Percentiles rank a stretch among this genome's conserved stretches.
phyloP scores from a whole-genome alignment of 2,797 vertebrate genomes.

The Ciconia nigra region DNA sequence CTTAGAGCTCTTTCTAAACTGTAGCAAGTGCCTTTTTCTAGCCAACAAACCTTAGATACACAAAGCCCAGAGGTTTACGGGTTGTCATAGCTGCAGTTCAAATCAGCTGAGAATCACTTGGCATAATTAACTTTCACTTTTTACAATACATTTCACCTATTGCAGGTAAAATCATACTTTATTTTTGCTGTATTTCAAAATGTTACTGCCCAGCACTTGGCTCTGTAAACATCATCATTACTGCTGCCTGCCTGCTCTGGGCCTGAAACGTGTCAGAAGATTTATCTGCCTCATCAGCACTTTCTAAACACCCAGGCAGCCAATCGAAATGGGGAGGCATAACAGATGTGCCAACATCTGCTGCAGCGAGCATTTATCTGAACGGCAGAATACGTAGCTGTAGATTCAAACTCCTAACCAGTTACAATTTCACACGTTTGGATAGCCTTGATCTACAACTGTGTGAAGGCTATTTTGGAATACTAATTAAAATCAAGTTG shows the following conservation, averaged over 20 bases:
- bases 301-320: slow-evolving; percentile 54
- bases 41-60: not conserved
- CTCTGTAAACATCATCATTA: slow-evolving; percentile 11
- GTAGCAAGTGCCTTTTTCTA: not conserved
- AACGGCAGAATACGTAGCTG: not conserved
- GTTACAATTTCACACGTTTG: not conserved
- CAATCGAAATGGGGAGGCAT: slow-evolving; percentile 30
- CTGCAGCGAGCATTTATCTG: slow-evolving; percentile 33
- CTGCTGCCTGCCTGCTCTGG: slow-evolving; percentile 1
- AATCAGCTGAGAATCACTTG: not conserved
- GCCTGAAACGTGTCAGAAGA: slow-evolving; percentile 15
- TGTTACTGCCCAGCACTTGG: not conserved
- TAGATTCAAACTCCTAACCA: not conserved
- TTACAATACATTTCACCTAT: not conserved
- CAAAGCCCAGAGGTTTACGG: not conserved
- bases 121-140: not conserved
- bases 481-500: slow-evolving; percentile 40
- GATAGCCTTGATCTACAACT: slow-evolving; percentile 1
- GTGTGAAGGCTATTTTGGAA: not conserved
- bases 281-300: slow-evolving; percentile 54
- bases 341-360: slow-evolving; percentile 66
- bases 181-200: slow-evolving; percentile 28
- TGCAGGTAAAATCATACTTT: not conserved
- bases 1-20: not conserved
- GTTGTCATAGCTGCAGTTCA: not conserved